A percentile compares a stretch with the other conserved stretches of the same genome.
These are phyloP conservation scores for Platyura marginata DNA, from an alignment of 1,140 invertebrate species.

Conservation along the genomic window DNA sequence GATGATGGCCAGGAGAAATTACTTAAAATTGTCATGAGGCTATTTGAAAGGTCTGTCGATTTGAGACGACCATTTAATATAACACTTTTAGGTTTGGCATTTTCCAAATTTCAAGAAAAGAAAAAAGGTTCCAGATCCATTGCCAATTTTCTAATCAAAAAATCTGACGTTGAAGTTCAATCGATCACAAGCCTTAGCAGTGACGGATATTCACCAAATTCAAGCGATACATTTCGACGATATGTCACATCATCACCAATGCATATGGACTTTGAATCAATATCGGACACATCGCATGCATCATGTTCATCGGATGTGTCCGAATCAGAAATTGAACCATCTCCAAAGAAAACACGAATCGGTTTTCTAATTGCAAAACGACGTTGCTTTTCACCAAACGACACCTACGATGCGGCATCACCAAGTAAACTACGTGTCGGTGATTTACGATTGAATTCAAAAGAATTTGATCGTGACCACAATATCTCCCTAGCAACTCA, in stretches of 20 bases:
- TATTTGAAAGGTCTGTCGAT: slow-evolving; percentile 54
- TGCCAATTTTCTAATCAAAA: slow-evolving; percentile 45
- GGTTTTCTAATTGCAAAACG: slow-evolving; percentile 26
- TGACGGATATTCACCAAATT: slow-evolving; percentile 1
- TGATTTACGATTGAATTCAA: slow-evolving; percentile 34
- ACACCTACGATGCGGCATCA: slow-evolving; percentile 30
- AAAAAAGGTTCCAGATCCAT: slow-evolving; percentile 41
- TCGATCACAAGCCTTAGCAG: slow-evolving; percentile 41
- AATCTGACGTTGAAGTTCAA: slow-evolving; percentile 47
- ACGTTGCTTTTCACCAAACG: slow-evolving; percentile 24
- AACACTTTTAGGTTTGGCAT: slow-evolving; percentile 54
- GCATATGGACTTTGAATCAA: slow-evolving; percentile 31
- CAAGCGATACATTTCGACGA: neutral
- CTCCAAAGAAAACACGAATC: slow-evolving; percentile 43
- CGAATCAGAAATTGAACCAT: slow-evolving; percentile 44
- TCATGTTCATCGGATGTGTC: slow-evolving; percentile 34
- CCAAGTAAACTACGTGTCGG: slow-evolving; percentile 40
- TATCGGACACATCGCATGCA: slow-evolving; percentile 12
- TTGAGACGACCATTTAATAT: slow-evolving; percentile 54
- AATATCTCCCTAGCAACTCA: slow-evolving; percentile 26
- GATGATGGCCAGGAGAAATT: slow-evolving; percentile 41
- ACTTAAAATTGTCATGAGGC: slow-evolving; percentile 45
- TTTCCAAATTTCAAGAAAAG: slow-evolving; percentile 56
- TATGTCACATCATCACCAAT: slow-evolving; percentile 10
- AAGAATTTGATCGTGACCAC: slow-evolving; percentile 30